phyloP scores from a whole-genome alignment of 1,140 invertebrate species.

The Steinernema feltiae region DNA sequence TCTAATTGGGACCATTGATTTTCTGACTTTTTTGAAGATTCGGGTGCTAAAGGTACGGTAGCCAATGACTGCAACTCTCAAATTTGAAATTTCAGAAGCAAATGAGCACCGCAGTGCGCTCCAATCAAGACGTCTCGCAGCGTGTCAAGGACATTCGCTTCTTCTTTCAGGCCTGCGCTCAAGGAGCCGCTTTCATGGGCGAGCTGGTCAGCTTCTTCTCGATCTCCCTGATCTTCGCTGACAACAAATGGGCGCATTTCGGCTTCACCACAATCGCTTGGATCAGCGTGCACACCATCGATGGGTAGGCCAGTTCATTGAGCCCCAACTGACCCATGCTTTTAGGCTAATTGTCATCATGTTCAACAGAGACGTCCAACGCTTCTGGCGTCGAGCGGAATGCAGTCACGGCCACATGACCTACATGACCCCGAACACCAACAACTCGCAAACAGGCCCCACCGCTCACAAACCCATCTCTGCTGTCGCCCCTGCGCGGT shows the following conservation, averaged over 20 bases:
- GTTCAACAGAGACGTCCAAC: too few species aligned
- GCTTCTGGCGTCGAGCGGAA: too few species aligned
- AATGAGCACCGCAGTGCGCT: background rate
- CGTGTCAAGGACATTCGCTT: background rate
- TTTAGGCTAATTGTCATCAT: too few species aligned
- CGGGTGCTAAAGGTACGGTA: too few species aligned
- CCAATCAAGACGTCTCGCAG: background rate
- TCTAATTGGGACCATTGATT: background rate
- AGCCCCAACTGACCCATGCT: too few species aligned
- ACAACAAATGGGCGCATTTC: slow-evolving; percentile 7
- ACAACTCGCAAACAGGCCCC: too few species aligned
- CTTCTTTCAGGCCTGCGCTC: background rate
- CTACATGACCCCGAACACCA: too few species aligned
- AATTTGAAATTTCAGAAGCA: background rate
- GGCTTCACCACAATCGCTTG: background rate
- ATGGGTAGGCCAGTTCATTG: too few species aligned
- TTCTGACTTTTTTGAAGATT: background rate
- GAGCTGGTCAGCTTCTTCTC: slow-evolving; percentile 8
- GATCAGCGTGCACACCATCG: background rate
- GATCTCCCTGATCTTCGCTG: background rate
- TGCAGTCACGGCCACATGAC: too few species aligned
- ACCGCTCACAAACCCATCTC: too few species aligned
- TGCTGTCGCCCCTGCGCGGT: too few species aligned
- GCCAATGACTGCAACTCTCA: too few species aligned
- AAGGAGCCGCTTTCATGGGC: background rate